phyloP scores from a whole-genome alignment of 2,113 vertebrate genomes.

The Aegithalos caudatus region DNA sequence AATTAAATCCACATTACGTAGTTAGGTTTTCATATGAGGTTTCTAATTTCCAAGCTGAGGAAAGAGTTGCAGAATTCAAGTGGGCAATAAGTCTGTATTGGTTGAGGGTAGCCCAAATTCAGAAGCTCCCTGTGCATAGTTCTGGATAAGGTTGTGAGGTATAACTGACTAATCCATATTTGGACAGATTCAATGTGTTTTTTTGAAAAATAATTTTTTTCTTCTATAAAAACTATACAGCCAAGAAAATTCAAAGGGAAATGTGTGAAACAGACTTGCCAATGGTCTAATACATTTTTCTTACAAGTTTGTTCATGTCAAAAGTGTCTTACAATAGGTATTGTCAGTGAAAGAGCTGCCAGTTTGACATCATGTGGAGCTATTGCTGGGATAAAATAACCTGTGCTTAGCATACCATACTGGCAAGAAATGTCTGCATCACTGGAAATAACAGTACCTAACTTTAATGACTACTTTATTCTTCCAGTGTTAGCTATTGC shows the following conservation, averaged over 20 bases:
- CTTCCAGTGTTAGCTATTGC: slow-evolving; percentile 2
- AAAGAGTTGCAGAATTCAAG: not conserved
- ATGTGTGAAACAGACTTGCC: not conserved
- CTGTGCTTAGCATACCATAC: not conserved
- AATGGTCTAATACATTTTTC: not conserved
- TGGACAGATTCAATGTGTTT: not conserved
- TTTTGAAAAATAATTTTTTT: not conserved
- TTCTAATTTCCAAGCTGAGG: not conserved
- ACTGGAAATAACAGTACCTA: not conserved
- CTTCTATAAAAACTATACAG: not conserved
- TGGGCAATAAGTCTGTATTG: not conserved
- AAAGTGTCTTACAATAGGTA: not conserved
- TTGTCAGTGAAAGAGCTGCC: not conserved
- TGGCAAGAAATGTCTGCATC: not conserved
- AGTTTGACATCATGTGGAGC: not conserved
- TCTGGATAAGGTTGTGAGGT: not conserved
- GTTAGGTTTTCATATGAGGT: not conserved
- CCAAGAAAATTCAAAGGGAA: not conserved
- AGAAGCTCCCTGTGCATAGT: not conserved
- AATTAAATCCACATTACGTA: not conserved
- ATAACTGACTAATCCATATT: not conserved
- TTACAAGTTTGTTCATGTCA: not conserved
- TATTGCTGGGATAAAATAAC: not conserved
- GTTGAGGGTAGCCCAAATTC: not conserved
- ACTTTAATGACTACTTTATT: not conserved